A percentile compares a stretch with the other conserved stretches of the same genome.
phyloP scores from a whole-genome alignment of 2,797 vertebrate genomes.

The Cuniculus paca region DNA sequence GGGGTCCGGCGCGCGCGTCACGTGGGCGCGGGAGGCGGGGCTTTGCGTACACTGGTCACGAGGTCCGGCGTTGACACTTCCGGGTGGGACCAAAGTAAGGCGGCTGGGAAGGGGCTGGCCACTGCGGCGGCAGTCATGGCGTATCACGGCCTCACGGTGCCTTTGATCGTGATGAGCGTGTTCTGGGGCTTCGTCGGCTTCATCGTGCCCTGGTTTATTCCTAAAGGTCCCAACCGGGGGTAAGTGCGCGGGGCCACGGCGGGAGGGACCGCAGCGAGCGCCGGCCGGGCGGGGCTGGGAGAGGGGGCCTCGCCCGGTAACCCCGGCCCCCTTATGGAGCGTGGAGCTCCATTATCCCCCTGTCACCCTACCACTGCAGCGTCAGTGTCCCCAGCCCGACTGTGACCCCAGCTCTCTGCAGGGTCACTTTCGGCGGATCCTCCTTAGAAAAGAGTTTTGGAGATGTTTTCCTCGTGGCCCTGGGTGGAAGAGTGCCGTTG shows the following conservation, averaged over 20 bases:
- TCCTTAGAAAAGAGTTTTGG: not conserved
- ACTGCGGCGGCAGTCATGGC: constrained; percentile 88
- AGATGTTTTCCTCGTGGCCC: not conserved
- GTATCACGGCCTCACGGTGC: constrained; percentile 91
- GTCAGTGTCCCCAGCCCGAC: not conserved
- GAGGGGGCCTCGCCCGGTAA: not conserved
- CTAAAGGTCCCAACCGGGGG: constrained; percentile 97
- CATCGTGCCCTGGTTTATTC: constrained; percentile 95
- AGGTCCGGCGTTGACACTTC: constrained; percentile 70
- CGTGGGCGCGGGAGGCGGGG: constrained; percentile 40
- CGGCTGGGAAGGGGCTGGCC: accelerated
- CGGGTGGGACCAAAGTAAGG: not conserved
- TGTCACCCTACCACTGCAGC: not conserved
- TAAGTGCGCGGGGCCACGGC: constrained; percentile 86
- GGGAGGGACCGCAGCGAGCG: not conserved
- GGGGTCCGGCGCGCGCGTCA: not conserved
- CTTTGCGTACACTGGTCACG: constrained; percentile 57
- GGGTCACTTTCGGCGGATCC: not conserved
- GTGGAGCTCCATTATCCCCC: not conserved
- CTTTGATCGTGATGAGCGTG: constrained; percentile 95
- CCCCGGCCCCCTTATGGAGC: not conserved
- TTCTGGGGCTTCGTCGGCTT: constrained; percentile 96
- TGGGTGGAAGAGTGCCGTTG: not conserved
- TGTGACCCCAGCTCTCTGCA: not conserved
- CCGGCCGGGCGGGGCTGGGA: not conserved